These are phyloP conservation scores for Chitala chitala DNA, from an alignment of 2,113 vertebrate species.

Conservation along the genomic window DNA sequence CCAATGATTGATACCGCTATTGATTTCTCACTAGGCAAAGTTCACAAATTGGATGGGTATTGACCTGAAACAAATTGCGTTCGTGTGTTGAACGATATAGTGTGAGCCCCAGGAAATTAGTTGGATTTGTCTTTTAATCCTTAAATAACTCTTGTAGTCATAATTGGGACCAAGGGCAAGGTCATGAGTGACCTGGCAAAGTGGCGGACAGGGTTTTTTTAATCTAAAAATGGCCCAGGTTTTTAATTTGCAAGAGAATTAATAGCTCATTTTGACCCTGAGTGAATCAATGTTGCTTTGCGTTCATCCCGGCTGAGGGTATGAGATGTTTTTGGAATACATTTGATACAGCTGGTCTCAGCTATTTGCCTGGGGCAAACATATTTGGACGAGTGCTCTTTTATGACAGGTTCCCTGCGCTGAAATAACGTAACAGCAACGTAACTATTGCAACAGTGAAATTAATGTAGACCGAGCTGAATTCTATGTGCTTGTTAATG, in stretches of 20 bases:
- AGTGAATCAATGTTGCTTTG: neutral
- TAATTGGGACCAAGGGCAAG: neutral
- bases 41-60: neutral
- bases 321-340: neutral
- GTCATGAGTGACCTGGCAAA: neutral
- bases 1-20: neutral
- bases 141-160: neutral
- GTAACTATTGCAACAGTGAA: too few species aligned
- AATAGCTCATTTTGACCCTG: neutral
- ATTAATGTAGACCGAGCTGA: too few species aligned
- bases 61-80: neutral
- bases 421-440: too few species aligned
- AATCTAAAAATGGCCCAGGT: neutral
- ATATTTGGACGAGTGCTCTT: too few species aligned
- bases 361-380: too few species aligned
- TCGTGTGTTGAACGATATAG: neutral
- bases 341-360: too few species aligned
- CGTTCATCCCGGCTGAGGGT: neutral
- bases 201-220: neutral
- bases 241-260: too few species aligned
- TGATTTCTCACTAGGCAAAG: neutral
- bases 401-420: too few species aligned
- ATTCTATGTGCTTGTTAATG: too few species aligned
- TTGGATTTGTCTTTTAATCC: neutral
- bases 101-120: neutral